Evolutionary conservation across 2,888 invertebrate species (phyloP), one percentile per base, ranked within the genome.

Genomic region (Epirrhoe alternata): DNA sequence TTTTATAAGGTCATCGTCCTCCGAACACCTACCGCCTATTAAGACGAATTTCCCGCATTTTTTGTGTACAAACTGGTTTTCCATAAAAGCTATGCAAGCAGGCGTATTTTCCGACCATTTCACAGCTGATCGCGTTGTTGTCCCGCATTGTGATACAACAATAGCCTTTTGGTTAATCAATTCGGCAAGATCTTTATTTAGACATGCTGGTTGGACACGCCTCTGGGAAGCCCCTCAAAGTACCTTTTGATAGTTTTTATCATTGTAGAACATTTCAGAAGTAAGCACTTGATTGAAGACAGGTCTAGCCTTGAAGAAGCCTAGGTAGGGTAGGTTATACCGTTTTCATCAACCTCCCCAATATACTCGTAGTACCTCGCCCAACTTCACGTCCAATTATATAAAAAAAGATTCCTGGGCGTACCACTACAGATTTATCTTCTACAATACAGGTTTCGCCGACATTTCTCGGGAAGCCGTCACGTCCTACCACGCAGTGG

Each of bases 51-150:
- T 42, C 12, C 12, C 12, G 12, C 12, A 12, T 42, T 12, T 12
- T 42, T 42, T 12, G 38, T 3, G 4, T 42, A 42, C 5, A 1
- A 12, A 42, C 38, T 42, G 38, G 38, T 42, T 47, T 47, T 47
- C 47, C 47, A 45, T 45, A 35, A 7, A 6, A 8, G 35, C 35
- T 35, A 35, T 35, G 8, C 7, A 7, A 3, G 12, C 35, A 17
- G 54, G 17, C 68, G 70, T 74, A 63, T 57, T 75, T 73, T 65
- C 71, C 74, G 31, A 10, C 47, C 54, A 75, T 73, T 71, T 71
- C 73, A 71, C 71, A 69, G 73, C 60, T 64, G 63, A 61, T 45
- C 45, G 68, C 60, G 51, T 33, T 30, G 57, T 56, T 63, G 61
- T 56, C 49, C 35, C 60, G 72, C 68, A 60, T 64, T n/a, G 47